Evolutionary conservation across 2,797 vertebrate species (phyloP).

Genomic region (Ibycter americanus): DNA sequence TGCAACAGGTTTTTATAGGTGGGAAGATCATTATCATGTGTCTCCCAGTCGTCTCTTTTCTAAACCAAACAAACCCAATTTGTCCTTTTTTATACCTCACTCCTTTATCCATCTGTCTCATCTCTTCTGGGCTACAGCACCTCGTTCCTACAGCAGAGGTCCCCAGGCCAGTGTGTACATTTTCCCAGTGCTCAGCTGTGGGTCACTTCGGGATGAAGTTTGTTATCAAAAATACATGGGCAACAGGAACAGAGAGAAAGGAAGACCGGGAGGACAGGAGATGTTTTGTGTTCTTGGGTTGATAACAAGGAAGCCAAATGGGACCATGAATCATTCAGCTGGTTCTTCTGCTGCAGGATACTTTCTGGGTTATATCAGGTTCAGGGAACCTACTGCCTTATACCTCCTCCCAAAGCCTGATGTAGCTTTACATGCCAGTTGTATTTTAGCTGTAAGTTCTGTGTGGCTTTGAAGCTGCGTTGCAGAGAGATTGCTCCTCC

Average conservation of each 20-base stretch:
- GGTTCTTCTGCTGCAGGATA: not conserved
- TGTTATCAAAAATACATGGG: not conserved
- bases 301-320: not conserved
- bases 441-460: not conserved
- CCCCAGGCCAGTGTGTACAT: not conserved
- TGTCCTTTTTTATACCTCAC: not conserved
- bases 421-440: not conserved
- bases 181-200: not conserved
- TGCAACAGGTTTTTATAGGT: conserved; percentile 19
- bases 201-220: not conserved
- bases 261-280: not conserved
- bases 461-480: not conserved
- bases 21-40: conserved; percentile 6
- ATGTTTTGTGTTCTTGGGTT: not conserved
- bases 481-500: not conserved
- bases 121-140: not conserved
- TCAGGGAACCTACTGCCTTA: not conserved
- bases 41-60: not conserved
- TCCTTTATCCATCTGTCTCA: not conserved
- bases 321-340: not conserved
- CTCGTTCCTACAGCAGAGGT: not conserved
- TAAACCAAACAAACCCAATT: not conserved
- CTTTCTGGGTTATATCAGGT: not conserved
- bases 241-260: not conserved
- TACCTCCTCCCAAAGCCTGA: not conserved